phyloP scores from a whole-genome alignment of 2,113 vertebrate species.

The Oncorhynchus clarkii region DNA sequence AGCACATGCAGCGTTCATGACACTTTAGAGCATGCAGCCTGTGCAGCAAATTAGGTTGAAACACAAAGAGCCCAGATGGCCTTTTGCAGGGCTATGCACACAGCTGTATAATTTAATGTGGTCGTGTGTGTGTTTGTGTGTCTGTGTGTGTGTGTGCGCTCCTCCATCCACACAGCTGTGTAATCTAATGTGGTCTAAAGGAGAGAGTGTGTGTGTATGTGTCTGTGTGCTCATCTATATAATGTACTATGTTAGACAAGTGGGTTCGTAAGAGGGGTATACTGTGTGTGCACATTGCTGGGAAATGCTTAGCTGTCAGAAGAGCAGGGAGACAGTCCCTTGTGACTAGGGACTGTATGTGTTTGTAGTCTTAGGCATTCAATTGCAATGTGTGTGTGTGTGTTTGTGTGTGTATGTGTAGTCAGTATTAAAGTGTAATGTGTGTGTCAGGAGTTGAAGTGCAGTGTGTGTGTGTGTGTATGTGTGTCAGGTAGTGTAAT shows the following conservation, averaged over 20 bases:
- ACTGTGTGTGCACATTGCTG: not conserved
- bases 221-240: not conserved
- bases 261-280: not conserved
- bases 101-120: not conserved
- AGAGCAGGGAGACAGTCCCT: not conserved
- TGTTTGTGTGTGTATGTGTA: too few relatives aligned
- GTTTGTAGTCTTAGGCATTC: too few relatives aligned
- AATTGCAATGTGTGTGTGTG: not conserved
- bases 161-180: not conserved
- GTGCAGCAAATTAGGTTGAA: constrained; percentile 19
- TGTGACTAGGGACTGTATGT: not conserved
- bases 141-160: not conserved
- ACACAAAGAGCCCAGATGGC: not conserved
- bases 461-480: constrained; percentile 15
- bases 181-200: not conserved
- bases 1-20: not conserved
- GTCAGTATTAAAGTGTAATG: not conserved
- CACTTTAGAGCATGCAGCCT: constrained; percentile 23
- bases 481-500: constrained; percentile 18
- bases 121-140: constrained; percentile 2
- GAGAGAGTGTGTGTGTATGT: constrained; percentile 1
- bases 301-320: not conserved
- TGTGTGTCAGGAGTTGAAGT: constrained; percentile 6
- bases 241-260: not conserved
- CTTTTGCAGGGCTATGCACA: not conserved